Conservation (phyloP, 2,113 vertebrate species). For the Toxotes jaculatrix region DNA sequence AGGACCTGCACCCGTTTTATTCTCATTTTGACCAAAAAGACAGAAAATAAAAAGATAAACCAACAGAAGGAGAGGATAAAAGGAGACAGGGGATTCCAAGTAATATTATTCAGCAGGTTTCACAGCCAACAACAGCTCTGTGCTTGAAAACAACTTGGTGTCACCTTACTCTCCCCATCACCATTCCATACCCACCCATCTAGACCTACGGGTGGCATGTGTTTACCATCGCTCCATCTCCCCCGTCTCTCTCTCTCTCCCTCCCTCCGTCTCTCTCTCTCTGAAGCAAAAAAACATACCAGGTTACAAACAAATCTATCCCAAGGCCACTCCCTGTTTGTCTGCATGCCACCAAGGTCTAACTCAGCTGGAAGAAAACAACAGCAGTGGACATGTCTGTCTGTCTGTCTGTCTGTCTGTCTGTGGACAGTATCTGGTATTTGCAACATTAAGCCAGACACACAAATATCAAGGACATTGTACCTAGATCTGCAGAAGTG, state of each 20-base stretch:
- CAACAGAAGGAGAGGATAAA: neutral
- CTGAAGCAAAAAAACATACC: neutral
- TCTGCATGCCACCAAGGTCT: slow-evolving; percentile 55
- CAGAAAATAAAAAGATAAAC: neutral
- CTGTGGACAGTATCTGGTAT: neutral
- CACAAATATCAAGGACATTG: slow-evolving; percentile 15
- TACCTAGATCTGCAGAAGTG: neutral
- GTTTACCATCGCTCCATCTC: slow-evolving; percentile 42
- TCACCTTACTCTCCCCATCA: slow-evolving; percentile 29
- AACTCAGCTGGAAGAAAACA: slow-evolving; percentile 44
- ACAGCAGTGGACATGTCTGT: slow-evolving; percentile 13
- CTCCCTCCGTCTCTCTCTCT: neutral
- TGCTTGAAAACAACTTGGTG: slow-evolving; percentile 38
- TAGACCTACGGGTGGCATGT: slow-evolving; percentile 13
- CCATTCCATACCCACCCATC: slow-evolving; percentile 14
- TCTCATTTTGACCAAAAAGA: neutral
- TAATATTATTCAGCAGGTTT: slow-evolving; percentile 14
- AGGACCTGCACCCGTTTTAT: neutral
- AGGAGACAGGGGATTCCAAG: too few relatives aligned
- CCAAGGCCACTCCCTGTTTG: slow-evolving; percentile 53
- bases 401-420: slow-evolving; percentile 34
- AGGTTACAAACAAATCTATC: neutral
- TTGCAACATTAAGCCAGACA: neutral
- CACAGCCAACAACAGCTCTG: slow-evolving; percentile 31
- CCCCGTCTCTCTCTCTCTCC: neutral